Base-by-base conservation (phyloP, 2,888 invertebrate species). In the Tetheella fluctuosa region DNA sequence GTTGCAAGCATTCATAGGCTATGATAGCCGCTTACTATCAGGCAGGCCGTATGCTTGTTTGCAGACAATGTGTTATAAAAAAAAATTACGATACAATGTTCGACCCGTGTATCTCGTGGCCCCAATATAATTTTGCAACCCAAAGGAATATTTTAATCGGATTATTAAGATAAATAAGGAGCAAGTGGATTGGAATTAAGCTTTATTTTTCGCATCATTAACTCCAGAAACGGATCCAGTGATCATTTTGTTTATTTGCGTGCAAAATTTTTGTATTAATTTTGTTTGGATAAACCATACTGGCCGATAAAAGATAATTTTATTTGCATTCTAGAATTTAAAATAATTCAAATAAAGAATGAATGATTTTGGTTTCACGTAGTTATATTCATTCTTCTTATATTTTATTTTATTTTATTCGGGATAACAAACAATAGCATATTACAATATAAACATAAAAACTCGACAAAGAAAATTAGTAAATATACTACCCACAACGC, bases 101-200 rank as follows among this genome's bases (percentile, higher is more conserved):
- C 28, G 56, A 59, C 52, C 42, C 53, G 57, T 54, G 20, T 59
- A 20, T 53, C 13, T 66, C 59, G 25, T 65, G 64, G 68, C 69
- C 66, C 56, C 59, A 61, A 59, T 64, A 57, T 66, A 66, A 64
- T 65, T 64, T 60, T 37, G 60, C 59, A 62, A 54, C 64, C 59
- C 23, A 67, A 66, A 65, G 64, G 66, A 67, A 68, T 70, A 72
- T 68, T 69, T 75, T 71, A 74, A 75, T 74, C 68, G 65, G 70
- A 71, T 76, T 76, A 73, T 72, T 74, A 62, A 70, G 65, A 69
- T 75, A 75, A 75, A 74, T 69, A 73, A 64, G 64, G 58, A 62
- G 59, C 63, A 68, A 73, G 64, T 68, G 69, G 60, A 64, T 69
- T 59, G 61, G 60, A 69, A 71, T 65, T 64, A 65, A 64, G 65